A percentile compares a stretch with the other conserved stretches of the same genome.
Evolutionary conservation across 2,888 invertebrate genomes (phyloP).

Genomic region (Drosophila fulvimacula): DNA sequence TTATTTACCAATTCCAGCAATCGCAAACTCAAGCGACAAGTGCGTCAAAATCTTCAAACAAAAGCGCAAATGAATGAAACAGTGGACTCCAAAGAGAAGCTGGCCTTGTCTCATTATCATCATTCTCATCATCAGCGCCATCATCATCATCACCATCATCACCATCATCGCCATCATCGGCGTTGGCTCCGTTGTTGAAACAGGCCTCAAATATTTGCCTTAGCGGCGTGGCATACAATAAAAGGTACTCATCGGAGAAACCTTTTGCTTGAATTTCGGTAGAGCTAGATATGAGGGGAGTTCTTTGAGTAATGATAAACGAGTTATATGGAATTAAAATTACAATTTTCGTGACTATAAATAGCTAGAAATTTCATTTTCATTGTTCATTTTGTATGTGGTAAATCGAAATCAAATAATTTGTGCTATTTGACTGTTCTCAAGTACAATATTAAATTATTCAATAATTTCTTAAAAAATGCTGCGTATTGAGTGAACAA

Average conservation of each 20-base stretch:
- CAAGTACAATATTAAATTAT: neutral
- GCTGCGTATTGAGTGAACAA: neutral
- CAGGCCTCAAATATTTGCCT: conserved; percentile 61
- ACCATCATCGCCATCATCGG: conserved; percentile 10
- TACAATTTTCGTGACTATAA: neutral
- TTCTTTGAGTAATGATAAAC: conserved; percentile 9
- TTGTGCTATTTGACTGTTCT: neutral
- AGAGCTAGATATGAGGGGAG: conserved; percentile 18
- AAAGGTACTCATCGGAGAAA: conserved; percentile 41
- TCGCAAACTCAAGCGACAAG: conserved; percentile 50
- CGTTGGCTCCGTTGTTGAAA: conserved; percentile 39
- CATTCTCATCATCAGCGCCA: conserved; percentile 2
- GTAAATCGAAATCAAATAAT: neutral
- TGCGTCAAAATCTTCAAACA: conserved; percentile 72
- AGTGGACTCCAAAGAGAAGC: conserved; percentile 27
- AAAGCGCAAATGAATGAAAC: conserved; percentile 72
- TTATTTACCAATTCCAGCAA: conserved; percentile 15
- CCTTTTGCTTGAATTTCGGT: conserved; percentile 12
- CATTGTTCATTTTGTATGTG: neutral
- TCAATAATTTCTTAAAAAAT: neutral
- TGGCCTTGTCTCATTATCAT: conserved; percentile 17
- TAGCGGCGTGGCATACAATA: conserved; percentile 44
- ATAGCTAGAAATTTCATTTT: neutral
- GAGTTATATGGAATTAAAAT: conserved; percentile 4
- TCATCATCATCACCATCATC: conserved; percentile 4